Conservation (phyloP, 92 coral and sea anemone genomes). For the Paragorgia papillata region DNA sequence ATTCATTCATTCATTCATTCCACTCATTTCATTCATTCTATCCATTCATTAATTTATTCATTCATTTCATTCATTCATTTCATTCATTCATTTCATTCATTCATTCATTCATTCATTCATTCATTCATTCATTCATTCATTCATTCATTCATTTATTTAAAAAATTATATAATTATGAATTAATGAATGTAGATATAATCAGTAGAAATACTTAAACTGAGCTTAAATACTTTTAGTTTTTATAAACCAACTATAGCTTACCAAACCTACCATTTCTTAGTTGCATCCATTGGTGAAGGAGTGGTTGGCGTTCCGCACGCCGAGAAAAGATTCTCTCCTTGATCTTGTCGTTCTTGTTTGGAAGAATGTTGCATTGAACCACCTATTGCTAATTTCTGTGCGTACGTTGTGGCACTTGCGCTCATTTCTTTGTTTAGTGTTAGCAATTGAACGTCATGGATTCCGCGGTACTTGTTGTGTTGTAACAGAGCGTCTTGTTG, state of each 20-base stretch:
- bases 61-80: too few relatives aligned
- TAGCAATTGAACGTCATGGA: slow-evolving; percentile 68
- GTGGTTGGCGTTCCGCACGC: slow-evolving; percentile 74
- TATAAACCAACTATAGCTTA: too few relatives aligned
- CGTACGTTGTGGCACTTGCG: slow-evolving; percentile 69
- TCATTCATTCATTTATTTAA: too few relatives aligned
- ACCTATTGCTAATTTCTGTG: slow-evolving; percentile 69
- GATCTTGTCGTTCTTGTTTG: slow-evolving; percentile 66
- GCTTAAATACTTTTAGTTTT: too few relatives aligned
- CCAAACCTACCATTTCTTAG: slow-evolving; percentile 69
- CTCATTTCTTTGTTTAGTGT: slow-evolving; percentile 66
- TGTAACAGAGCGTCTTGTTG: slow-evolving; percentile 67
- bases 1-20: too few relatives aligned
- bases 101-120: neutral
- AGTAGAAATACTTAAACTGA: too few relatives aligned
- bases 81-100: too few relatives aligned
- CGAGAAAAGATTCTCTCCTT: slow-evolving; percentile 90
- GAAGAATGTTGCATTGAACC: slow-evolving; percentile 79
- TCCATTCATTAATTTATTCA: too few relatives aligned
- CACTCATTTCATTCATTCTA: too few relatives aligned
- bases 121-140: neutral
- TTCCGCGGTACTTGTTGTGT: slow-evolving; percentile 76
- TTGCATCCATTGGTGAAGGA: slow-evolving; percentile 68
- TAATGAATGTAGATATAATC: too few relatives aligned
- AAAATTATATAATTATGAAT: too few relatives aligned